These are phyloP conservation scores for Coryphaenoides rupestris DNA, from an alignment of 2,113 vertebrate genomes.

Conservation along the genomic window DNA sequence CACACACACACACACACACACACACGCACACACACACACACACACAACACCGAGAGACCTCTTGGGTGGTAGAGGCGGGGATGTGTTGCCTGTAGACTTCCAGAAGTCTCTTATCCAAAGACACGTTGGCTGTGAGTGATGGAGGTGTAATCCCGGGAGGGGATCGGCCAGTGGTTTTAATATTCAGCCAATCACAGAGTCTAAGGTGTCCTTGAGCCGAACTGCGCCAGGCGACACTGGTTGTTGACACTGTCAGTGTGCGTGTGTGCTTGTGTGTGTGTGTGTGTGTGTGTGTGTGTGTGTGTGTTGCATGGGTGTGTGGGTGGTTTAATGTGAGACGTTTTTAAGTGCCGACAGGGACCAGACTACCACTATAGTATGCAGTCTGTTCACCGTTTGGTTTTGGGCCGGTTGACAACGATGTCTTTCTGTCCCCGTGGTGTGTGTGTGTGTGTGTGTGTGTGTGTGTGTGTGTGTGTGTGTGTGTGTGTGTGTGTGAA, in stretches of 20 bases:
- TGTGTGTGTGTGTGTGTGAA: too few species aligned
- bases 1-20: conserved; percentile 3
- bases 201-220: too few species aligned
- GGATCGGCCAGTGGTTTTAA: background rate
- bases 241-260: background rate
- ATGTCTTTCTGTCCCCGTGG: background rate
- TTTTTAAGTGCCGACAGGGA: too few species aligned
- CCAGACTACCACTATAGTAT: too few species aligned
- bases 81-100: background rate
- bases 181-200: background rate
- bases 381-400: background rate
- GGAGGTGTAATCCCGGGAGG: background rate
- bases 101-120: background rate
- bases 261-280: background rate
- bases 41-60: background rate
- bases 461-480: too few species aligned
- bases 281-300: background rate
- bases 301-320: background rate
- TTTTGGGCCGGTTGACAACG: background rate
- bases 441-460: too few species aligned
- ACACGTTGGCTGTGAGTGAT: background rate
- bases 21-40: conserved; percentile 4
- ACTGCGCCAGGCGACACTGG: too few species aligned
- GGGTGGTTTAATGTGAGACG: too few species aligned
- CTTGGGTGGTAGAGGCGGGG: background rate